Base-by-base conservation (phyloP, 2,888 invertebrate species). In the Hybos culiciformis region DNA sequence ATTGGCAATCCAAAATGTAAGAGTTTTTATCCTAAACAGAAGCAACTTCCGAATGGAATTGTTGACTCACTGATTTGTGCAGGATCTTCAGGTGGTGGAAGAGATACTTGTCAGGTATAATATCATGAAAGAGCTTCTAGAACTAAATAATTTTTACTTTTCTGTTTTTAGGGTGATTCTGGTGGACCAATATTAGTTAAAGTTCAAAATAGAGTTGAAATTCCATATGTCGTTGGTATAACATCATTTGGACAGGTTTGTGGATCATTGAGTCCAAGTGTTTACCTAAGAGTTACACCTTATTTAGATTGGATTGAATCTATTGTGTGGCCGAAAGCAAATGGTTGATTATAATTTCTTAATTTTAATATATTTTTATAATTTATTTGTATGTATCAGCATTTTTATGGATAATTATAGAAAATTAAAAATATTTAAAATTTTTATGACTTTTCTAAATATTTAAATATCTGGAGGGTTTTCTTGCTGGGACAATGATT, bases 101-200 rank as follows among this genome's bases (percentile, higher is more conserved):
- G 33, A 20, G 44, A 45, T 23, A 45, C 44, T 15, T 45, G 44
- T n/a, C 44, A 44, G 20, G 43, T 44, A 29, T 9, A 43, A 18
- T n/a, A 19, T 12, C 3, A 32, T 15, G 5, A 17, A 24, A 24
- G 17, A 15, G 6, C 15, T 32, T 7, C 14, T 21, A 1, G 11
- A 4, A 36, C 11, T n/a, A 6, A 36, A 8, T 14, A 34, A 34
- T 18, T 15, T 34, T 34, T 34, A 19, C 2, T 34, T 34, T 23
- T 18, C 9, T 19, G 12, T 17, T 17, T 34, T n/a, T n/a, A 36
- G 36, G 36, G 36, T 20, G 36, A 36, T 36, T 36, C 36, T 21
- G 36, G 36, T 36, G 36, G 36, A 14, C 36, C 36, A 36, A 19
- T 36, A 8, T 14, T 36, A n/a, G 4, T 36, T 14, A 19, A n/a